phyloP scores from a whole-genome alignment of 2,888 invertebrate genomes.

The Trichopria drosophilae region DNA sequence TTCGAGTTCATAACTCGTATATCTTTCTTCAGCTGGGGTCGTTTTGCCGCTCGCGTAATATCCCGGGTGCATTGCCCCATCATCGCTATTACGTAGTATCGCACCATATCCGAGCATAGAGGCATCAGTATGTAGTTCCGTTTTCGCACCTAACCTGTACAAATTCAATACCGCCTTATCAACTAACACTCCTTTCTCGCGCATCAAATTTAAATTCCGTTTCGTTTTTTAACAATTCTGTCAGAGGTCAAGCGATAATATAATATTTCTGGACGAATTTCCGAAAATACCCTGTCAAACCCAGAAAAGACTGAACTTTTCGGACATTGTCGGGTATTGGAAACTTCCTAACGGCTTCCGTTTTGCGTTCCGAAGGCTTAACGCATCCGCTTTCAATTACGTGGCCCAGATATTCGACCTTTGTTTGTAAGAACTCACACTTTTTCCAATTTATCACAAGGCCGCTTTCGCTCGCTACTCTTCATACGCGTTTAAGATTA shows the following conservation, averaged over 20 bases:
- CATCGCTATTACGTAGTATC: conserved; percentile 12
- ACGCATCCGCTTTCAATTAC: conserved; percentile 3
- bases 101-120: conserved; percentile 26
- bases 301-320: conserved; percentile 2
- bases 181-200: background rate
- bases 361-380: conserved; percentile 1
- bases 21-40: conserved; percentile 33
- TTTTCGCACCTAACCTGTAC: conserved; percentile 9
- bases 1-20: no score
- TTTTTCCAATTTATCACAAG: no score
- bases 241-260: conserved; percentile 5
- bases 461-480: no score
- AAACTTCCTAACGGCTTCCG: no score
- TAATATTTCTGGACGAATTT: conserved; percentile 14
- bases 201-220: background rate
- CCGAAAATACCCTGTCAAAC: no score
- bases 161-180: conserved; percentile 7
- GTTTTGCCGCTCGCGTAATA: conserved; percentile 39
- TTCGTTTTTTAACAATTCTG: conserved; percentile 9
- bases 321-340: no score
- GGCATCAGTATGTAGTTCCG: no score
- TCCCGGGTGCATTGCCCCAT: conserved; percentile 28
- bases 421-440: no score
- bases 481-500: no score
- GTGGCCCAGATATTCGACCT: no score